These are phyloP conservation scores for Apodemia zela DNA, from an alignment of 2,888 invertebrate genomes.

Conservation along the genomic window DNA sequence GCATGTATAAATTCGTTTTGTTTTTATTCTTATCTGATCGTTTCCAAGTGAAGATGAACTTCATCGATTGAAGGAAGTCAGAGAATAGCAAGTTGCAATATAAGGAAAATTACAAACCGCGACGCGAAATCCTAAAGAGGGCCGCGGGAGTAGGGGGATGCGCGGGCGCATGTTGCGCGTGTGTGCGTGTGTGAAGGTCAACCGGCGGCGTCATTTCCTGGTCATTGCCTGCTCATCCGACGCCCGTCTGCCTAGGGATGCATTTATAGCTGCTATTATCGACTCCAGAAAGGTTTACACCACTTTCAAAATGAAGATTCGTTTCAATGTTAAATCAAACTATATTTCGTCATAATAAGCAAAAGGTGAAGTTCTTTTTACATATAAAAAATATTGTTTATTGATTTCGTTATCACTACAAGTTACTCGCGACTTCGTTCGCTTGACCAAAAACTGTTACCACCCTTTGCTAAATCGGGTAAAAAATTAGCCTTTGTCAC, in stretches of 20 bases:
- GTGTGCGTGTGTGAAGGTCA: slow-evolving; percentile 64
- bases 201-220: slow-evolving; percentile 78
- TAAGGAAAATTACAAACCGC: slow-evolving; percentile 36
- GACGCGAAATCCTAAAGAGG: slow-evolving; percentile 33
- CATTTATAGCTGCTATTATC: slow-evolving; percentile 17
- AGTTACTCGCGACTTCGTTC: no score
- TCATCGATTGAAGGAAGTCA: not conserved
- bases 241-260: slow-evolving; percentile 34
- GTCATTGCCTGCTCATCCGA: slow-evolving; percentile 72
- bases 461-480: no score
- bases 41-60: not conserved
- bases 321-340: not conserved
- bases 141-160: slow-evolving; percentile 41
- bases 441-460: no score
- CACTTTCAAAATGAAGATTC: not conserved
- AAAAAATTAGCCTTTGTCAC: no score
- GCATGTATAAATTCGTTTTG: not conserved
- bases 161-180: slow-evolving; percentile 39
- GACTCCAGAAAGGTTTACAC: slow-evolving; percentile 3
- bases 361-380: no score
- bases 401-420: no score
- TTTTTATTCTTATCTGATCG: not conserved
- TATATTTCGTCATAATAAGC: no score
- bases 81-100: slow-evolving; percentile 17
- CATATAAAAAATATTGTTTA: no score